phyloP scores from a whole-genome alignment of 2,797 vertebrate genomes.

The Cyclopterus lumpus region DNA sequence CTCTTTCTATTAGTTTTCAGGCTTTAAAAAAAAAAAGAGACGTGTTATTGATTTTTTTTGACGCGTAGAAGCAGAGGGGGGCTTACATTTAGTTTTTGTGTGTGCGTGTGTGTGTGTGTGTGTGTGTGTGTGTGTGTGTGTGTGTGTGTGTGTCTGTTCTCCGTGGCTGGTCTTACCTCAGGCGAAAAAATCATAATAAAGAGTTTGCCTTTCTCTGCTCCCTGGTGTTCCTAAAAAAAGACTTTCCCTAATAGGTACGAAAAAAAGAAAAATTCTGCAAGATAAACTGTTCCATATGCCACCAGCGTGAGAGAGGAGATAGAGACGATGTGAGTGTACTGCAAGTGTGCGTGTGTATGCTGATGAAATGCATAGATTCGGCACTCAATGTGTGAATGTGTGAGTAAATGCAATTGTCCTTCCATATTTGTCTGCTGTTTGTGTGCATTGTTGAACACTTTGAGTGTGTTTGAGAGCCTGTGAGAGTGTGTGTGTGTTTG shows the following conservation, averaged over 20 bases:
- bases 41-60: slow-evolving; percentile 78
- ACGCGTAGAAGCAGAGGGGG: slow-evolving; percentile 45
- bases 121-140: slow-evolving; percentile 7
- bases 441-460: neutral
- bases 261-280: slow-evolving; percentile 55
- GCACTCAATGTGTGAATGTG: slow-evolving; percentile 36
- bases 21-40: slow-evolving; percentile 55
- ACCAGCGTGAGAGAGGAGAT: slow-evolving; percentile 7
- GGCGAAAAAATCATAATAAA: slow-evolving; percentile 71
- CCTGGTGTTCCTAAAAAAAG: slow-evolving; percentile 57
- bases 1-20: slow-evolving; percentile 73
- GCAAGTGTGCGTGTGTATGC: neutral
- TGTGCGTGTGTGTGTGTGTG: slow-evolving; percentile 8
- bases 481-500: neutral
- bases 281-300: slow-evolving; percentile 83
- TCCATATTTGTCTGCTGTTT: slow-evolving; percentile 7
- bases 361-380: slow-evolving; percentile 4
- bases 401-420: slow-evolving; percentile 16
- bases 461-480: neutral
- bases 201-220: slow-evolving; percentile 60
- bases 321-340: neutral
- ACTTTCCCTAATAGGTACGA: slow-evolving; percentile 72
- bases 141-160: slow-evolving; percentile 31
- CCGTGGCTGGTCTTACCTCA: slow-evolving; percentile 40
- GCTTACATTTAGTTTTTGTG: slow-evolving; percentile 23